Evolutionary conservation across 2,888 invertebrate species (phyloP), one percentile per base, ranked within the genome.

Genomic region (Cyaniris semiargus): DNA sequence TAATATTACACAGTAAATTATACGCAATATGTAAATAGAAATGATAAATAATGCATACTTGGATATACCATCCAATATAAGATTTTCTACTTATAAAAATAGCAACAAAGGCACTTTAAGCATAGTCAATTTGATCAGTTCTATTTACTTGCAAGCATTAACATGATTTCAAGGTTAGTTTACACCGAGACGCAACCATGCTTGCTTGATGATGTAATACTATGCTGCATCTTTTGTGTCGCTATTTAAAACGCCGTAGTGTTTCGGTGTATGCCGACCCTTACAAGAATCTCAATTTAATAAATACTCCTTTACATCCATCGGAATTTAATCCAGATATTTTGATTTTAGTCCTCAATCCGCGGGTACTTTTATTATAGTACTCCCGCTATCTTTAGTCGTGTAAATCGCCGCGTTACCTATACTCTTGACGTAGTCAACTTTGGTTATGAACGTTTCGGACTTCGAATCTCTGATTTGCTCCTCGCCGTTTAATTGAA

Each of bases 291-390:
- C 27, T 66, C 66, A 66, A 66, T 66, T 66, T 66, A 66, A 66
- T 66, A 66, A 66, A 66, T 60, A 66, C 66, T 27, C 66, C 66
- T 27, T 66, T 15, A 15, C 66, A 15, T 27, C 27, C 66, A 31
- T 60, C 27, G 27, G 66, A 66, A 31, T 66, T 31, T 27, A 66
- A 66, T 31, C 66, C 66, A 66, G 27, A 66, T 1, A 15, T 27
- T 23, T 0, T 2, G 1, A 6, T 8, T 53, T 8, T 0, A 13
- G 31, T 13, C 34, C 27, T 93, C 93, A 94, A 85, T 93, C 93
- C 0, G 93, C 91, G 3, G 93, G 93, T 5, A 94, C 88, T 0
- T 92, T 85, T 5, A 94, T 93, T 1, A 94, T 93, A 0, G 94
- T 94, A 81, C 93, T 93, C 0, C 93, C 93, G 58, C 91, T 90